phyloP scores from a whole-genome alignment of 2,888 invertebrate species.

The Idaea dimidiata region DNA sequence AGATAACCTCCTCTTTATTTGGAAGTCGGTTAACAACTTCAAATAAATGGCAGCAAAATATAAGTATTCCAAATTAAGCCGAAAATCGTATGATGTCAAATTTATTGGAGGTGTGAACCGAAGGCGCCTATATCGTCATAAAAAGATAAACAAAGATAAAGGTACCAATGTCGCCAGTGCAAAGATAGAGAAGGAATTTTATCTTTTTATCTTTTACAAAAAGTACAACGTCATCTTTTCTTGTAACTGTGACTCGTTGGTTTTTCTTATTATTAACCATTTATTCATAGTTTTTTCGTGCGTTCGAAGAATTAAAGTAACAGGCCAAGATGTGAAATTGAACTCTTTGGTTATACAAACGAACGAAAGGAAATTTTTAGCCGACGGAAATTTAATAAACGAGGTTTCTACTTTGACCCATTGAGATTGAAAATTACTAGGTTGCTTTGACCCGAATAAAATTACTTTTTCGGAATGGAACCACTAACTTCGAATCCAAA shows the following conservation, averaged over 20 bases:
- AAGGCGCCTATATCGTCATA: conserved; percentile 15
- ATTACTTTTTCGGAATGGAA: no score
- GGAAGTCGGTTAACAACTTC: conserved; percentile 14
- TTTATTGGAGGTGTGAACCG: conserved; percentile 22
- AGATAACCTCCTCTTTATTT: no score
- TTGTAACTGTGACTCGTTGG: background rate
- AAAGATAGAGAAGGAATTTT: conserved; percentile 2
- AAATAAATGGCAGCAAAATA: background rate
- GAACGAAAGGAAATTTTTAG: no score
- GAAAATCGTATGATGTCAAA: conserved; percentile 23
- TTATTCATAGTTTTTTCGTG: background rate
- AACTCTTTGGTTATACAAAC: no score
- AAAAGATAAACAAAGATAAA: conserved; percentile 11
- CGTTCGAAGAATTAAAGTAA: no score
- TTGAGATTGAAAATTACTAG: no score
- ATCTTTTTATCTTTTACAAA: background rate
- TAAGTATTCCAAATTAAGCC: conserved; percentile 18
- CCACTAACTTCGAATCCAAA: no score
- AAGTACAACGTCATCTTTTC: background rate
- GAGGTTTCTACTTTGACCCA: no score
- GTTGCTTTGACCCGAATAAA: no score
- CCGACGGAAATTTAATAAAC: no score
- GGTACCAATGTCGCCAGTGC: conserved; percentile 12
- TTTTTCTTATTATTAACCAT: background rate
- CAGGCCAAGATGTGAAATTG: no score